Percentiles rank a stretch among this genome's conserved stretches.
These are phyloP conservation scores for Latrodectus hesperus DNA, from an alignment of 2,888 invertebrate species.

Conservation along the genomic window DNA sequence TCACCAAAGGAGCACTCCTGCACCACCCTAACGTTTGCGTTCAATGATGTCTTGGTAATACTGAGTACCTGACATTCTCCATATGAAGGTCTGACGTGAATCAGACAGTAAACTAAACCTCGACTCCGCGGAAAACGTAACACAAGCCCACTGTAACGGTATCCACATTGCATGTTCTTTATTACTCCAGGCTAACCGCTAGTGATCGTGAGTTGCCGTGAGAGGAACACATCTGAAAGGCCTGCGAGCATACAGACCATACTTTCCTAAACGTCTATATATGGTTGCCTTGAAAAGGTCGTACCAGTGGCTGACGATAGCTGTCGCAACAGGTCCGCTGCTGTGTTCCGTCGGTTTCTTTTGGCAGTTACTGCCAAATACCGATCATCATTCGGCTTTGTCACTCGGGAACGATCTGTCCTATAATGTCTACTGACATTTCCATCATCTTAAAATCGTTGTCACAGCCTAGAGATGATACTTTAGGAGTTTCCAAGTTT, in stretches of 20 bases:
- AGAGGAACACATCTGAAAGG: background rate
- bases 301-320: background rate
- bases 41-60: background rate
- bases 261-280: background rate
- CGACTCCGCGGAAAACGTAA: background rate
- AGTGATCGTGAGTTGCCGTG: background rate
- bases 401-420: background rate
- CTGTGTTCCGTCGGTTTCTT: background rate
- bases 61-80: background rate
- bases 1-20: background rate
- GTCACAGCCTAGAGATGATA: background rate
- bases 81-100: background rate
- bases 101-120: background rate
- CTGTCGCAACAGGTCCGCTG: background rate
- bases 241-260: background rate
- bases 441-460: background rate
- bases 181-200: background rate
- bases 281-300: background rate
- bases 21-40: background rate
- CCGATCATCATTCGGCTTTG: background rate
- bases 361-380: background rate
- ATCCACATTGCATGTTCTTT: background rate
- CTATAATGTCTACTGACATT: background rate
- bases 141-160: background rate
- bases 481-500: background rate